Evolutionary conservation across 2,888 invertebrate species (phyloP).

Genomic region (Enchytraeus crypticus): DNA sequence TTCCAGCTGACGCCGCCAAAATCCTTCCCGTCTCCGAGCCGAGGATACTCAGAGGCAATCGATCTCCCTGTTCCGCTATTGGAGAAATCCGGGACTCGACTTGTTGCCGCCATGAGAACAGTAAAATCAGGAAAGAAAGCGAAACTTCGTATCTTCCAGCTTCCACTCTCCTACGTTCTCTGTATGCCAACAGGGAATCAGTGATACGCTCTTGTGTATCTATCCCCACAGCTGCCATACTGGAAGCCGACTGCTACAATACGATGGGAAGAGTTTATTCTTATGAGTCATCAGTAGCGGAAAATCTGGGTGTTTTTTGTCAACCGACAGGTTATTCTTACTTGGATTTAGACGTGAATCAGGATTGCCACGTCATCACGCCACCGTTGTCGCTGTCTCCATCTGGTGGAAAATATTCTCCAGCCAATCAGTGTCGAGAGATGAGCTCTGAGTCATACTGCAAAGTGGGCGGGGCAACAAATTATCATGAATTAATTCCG

Average conservation of each 20-base stretch:
- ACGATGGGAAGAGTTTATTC: too few species aligned
- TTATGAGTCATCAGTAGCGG: too few species aligned
- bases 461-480: too few species aligned
- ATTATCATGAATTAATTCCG: too few species aligned
- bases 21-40: too few species aligned
- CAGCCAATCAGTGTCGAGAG: too few species aligned
- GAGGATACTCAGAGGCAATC: constrained; percentile 55
- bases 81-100: constrained; percentile 49
- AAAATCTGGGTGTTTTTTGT: too few species aligned
- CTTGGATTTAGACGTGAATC: not conserved
- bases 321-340: too few species aligned
- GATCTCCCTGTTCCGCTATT: constrained; percentile 65
- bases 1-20: constrained; percentile 47
- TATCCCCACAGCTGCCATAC: constrained; percentile 39
- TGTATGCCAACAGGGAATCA: constrained; percentile 87
- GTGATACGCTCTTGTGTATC: constrained; percentile 67
- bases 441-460: too few species aligned
- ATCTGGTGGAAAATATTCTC: too few species aligned
- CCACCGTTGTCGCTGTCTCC: constrained; percentile 95
- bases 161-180: constrained; percentile 75
- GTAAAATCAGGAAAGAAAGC: not conserved
- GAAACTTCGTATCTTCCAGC: constrained; percentile 60
- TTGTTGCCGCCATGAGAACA: too few species aligned
- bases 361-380: constrained; percentile 67
- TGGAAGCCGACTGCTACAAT: too few species aligned